phyloP scores from a whole-genome alignment of 2,113 vertebrate genomes.

The Hiodon alosoides region DNA sequence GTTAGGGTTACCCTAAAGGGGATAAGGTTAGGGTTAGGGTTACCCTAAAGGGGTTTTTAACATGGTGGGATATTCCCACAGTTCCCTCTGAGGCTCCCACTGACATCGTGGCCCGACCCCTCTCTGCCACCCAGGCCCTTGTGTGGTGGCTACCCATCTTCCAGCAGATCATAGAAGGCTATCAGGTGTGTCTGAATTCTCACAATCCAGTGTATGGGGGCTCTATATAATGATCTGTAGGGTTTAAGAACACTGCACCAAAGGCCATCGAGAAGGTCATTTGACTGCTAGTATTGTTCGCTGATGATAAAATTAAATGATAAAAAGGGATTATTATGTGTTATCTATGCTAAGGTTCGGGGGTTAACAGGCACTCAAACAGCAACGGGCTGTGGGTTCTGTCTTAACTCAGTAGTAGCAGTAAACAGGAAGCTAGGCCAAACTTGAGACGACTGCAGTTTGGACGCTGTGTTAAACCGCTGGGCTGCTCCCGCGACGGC shows the following conservation, averaged over 20 bases:
- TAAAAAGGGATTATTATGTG: too few relatives aligned
- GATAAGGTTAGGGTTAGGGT: too few relatives aligned
- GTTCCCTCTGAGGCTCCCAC: constrained; percentile 79
- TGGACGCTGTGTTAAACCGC: background rate
- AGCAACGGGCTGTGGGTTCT: too few relatives aligned
- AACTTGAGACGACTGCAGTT: too few relatives aligned
- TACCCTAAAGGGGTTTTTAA: too few relatives aligned
- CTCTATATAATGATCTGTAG: background rate
- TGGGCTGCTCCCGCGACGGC: background rate
- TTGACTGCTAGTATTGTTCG: too few relatives aligned
- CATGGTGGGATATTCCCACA: constrained; percentile 34
- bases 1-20: too few relatives aligned
- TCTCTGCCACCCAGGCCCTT: constrained; percentile 84
- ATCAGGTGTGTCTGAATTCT: constrained; percentile 69
- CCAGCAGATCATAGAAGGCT: constrained; percentile 85
- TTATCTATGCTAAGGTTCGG: too few relatives aligned
- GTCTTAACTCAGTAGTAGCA: too few relatives aligned
- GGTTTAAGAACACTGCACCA: background rate
- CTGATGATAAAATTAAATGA: too few relatives aligned
- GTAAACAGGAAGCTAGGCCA: too few relatives aligned
- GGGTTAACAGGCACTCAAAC: too few relatives aligned
- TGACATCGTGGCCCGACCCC: constrained; percentile 72
- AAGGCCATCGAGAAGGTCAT: background rate
- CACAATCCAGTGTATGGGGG: background rate
- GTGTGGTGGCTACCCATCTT: constrained; percentile 88